Evolutionary conservation across 1,140 invertebrate species (phyloP), one percentile per base, ranked within the genome.

Genomic region (Lepidurus couesii): DNA sequence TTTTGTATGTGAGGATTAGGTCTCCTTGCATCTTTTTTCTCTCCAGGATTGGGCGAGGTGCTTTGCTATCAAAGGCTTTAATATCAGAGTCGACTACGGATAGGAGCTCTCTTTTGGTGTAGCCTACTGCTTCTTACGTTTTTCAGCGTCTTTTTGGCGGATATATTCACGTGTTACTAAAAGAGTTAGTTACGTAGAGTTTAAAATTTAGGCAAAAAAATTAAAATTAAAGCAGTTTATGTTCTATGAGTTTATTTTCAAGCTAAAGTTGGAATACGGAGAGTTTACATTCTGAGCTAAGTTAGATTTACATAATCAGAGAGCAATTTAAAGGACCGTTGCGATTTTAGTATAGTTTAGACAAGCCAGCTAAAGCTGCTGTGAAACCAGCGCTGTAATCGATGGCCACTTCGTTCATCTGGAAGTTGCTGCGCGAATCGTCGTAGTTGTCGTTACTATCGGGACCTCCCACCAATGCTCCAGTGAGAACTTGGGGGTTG

Each of bases 341-440:
- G 80, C 1, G 16, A 65, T n/a, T 65, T 65, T 21, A 65, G 53
- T 65, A 65, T 4, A 65, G 0, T 8, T 65, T 65, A 21, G 53
- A 65, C 13, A 88, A 80, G 44, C 86, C 87, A 1, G 87, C 87
- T 1, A 88, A 82, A 2, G 85, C 85, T 8, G 86, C 85, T 47
- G 89, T 88, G 81, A 89, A 89, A 2, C 88, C 89, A 7, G 88
- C 88, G 81, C 89, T 89, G 81, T 87, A 89, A 79, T 89, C 88
- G 24, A 89, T 80, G 7, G 87, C 88, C 6, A 89, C 88, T 80
- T 89, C 88, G n/a, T 88, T 89, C 79, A 87, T 87, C 10, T 88
- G 83, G 80, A 86, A 88, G 34, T 89, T 87, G 76, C 87, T 84
- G 74, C 89, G 83, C n/a, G 80, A 80, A 80, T 89, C 88, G 42